A percentile compares a stretch with the other conserved stretches of the same genome.
phyloP scores from a whole-genome alignment of 2,113 vertebrate species.

The Charadrius vociferus region DNA sequence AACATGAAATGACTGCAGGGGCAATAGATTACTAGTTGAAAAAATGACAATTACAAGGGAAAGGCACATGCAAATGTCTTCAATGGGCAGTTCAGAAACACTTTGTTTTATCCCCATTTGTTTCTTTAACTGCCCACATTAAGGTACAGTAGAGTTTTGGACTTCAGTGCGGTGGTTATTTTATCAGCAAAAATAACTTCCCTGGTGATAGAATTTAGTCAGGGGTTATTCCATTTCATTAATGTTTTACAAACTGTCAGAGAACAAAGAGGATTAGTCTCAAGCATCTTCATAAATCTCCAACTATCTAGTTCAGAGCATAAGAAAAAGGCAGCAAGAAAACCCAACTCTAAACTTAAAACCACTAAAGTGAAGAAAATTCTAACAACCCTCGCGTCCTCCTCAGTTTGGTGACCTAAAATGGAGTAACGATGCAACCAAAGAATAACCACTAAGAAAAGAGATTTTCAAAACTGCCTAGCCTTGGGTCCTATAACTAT shows the following conservation, averaged over 20 bases:
- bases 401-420: background rate
- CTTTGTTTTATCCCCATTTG: constrained; percentile 55
- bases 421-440: background rate
- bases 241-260: background rate
- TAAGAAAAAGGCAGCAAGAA: background rate
- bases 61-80: constrained; percentile 67
- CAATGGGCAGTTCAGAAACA: constrained; percentile 48
- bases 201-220: constrained; percentile 38
- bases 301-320: background rate
- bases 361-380: background rate
- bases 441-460: background rate
- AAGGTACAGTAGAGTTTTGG: constrained; percentile 54
- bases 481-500: background rate
- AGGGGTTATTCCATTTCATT: constrained; percentile 16
- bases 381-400: background rate
- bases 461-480: background rate
- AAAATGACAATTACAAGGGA: constrained; percentile 48
- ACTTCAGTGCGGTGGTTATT: constrained; percentile 34
- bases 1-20: constrained; percentile 20
- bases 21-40: constrained; percentile 20
- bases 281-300: background rate
- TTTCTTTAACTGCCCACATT: constrained; percentile 40
- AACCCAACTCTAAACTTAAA: background rate
- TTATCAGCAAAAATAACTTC: constrained; percentile 42
- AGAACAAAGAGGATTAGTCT: background rate